Conservation (phyloP, 1,140 invertebrate species). For the Asobara japonica region DNA sequence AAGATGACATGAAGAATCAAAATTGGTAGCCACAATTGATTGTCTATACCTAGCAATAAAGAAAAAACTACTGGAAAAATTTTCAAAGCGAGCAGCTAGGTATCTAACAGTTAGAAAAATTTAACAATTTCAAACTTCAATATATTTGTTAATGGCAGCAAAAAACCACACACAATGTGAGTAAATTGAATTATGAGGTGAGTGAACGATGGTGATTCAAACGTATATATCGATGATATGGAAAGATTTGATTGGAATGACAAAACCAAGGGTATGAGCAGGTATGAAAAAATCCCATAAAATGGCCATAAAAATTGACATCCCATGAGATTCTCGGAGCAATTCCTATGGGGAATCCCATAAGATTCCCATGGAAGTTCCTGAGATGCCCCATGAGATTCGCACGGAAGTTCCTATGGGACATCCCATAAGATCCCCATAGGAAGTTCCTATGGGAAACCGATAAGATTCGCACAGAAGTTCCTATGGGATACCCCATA, state of each 20-base stretch:
- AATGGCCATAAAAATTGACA: not conserved
- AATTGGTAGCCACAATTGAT: not conserved
- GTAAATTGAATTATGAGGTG: constrained; percentile 40
- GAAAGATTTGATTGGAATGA: constrained; percentile 17
- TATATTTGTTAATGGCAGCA: constrained; percentile 55
- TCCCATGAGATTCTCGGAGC: not conserved
- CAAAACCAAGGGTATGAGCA: not conserved
- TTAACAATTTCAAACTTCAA: constrained; percentile 18
- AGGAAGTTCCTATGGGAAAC: too few relatives aligned
- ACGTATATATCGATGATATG: constrained; percentile 35
- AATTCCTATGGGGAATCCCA: constrained; percentile 9
- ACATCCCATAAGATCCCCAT: too few relatives aligned
- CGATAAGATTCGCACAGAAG: too few relatives aligned
- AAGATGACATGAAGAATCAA: not conserved
- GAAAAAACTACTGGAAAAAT: constrained; percentile 48
- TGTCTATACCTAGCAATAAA: constrained; percentile 50
- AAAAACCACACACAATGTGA: constrained; percentile 57
- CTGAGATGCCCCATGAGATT: too few relatives aligned
- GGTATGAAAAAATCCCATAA: too few relatives aligned
- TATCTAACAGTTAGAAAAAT: constrained; percentile 52
- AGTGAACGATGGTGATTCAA: constrained; percentile 34
- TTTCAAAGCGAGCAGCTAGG: constrained; percentile 63
- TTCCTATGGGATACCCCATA: too few relatives aligned
- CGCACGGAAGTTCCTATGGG: too few relatives aligned
- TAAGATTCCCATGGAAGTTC: too few relatives aligned